Base-by-base conservation (phyloP, 2,113 vertebrate species). In the Turnix velox region DNA sequence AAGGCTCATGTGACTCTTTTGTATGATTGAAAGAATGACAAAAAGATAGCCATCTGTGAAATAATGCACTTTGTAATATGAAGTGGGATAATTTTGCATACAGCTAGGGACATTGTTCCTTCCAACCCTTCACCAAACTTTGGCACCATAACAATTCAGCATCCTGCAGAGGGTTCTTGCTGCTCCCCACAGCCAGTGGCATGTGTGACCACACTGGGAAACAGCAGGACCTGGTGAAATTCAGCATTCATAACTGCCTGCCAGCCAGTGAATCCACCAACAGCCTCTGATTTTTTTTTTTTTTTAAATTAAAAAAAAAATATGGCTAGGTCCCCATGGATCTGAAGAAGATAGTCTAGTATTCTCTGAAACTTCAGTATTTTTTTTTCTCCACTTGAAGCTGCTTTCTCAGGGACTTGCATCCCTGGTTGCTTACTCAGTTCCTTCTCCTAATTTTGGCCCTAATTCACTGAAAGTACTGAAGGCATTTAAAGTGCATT, bases 101-200 rank as follows among this genome's bases (percentile, higher is more conserved):
- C 74, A 55, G 68, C 63, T 3, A 4, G 46, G 37, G 52, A 14
- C 25, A 2, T 46, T 37, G 75, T 42, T 88, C 54, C 65, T 58
- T 30, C 54, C 57, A 58, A 1, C 17, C 48, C 48, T 42, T 33
- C 30, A 14, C 65, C 65, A 35, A 15, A 72, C 59, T 27, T 27
- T 52, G 92, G 75, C 69, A 77, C 84, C 35, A 3, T 43, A 28
- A 2, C 69, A 37, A 1, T 4, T 37, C 9, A 28, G 42, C 23
- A 19, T 51, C 22, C 27, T 14, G 37, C 17, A 9, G 22, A 28
- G 46, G 80, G 52, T 49, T 49, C 45, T 45, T 1, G 0, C n/a
- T 8, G 2, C 31, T 58, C 39, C 75, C 57, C 8, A 0, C 5
- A 25, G 55, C 67, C 12, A 6, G 43, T 1, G 1, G 55, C 27